These are phyloP conservation scores for Dicyrtomina minuta DNA, from an alignment of 2,888 invertebrate genomes.

Conservation along the genomic window DNA sequence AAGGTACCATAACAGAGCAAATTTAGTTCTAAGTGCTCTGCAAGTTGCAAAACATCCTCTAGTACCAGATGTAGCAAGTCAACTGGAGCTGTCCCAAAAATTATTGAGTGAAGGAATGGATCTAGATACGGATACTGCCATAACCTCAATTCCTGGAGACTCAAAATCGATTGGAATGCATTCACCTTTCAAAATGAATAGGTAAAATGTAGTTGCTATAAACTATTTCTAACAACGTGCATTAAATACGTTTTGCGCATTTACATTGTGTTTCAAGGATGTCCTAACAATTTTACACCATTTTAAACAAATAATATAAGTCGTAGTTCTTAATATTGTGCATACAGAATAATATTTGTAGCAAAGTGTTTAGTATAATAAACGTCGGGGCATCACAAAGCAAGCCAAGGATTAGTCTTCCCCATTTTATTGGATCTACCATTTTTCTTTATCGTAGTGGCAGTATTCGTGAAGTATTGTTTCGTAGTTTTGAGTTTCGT, in stretches of 20 bases:
- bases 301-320: too few relatives aligned
- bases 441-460: too few relatives aligned
- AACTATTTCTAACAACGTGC: background rate
- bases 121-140: conserved; percentile 50
- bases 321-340: too few relatives aligned
- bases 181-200: conserved; percentile 52
- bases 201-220: conserved; percentile 32
- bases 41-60: conserved; percentile 91
- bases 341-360: too few relatives aligned
- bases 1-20: conserved; percentile 89
- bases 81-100: conserved; percentile 44
- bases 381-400: too few relatives aligned
- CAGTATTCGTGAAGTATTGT: too few relatives aligned
- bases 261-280: background rate
- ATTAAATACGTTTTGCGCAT: background rate
- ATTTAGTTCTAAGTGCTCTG: conserved; percentile 86
- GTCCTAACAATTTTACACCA: too few relatives aligned
- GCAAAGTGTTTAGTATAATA: too few relatives aligned
- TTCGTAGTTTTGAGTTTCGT: too few relatives aligned
- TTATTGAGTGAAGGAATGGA: conserved; percentile 38
- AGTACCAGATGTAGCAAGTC: conserved; percentile 61
- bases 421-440: too few relatives aligned
- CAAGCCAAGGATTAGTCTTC: too few relatives aligned
- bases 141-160: conserved; percentile 50
- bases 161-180: conserved; percentile 50